Evolutionary conservation across 2,797 vertebrate genomes (phyloP).

Genomic region (Hoplostethus atlanticus): DNA sequence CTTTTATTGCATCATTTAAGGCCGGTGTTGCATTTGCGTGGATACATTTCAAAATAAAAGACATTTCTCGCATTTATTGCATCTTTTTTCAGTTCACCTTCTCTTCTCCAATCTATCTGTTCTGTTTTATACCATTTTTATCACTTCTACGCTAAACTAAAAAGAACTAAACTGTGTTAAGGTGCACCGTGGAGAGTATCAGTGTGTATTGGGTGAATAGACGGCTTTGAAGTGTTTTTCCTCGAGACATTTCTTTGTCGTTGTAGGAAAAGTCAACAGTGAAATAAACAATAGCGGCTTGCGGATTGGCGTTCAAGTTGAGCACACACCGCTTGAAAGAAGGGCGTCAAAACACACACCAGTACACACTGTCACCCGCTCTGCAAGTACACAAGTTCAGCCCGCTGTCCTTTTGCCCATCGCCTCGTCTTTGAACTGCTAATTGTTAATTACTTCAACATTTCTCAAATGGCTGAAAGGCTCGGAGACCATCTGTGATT

Average conservation of each 20-base stretch:
- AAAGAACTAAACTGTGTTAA: background rate
- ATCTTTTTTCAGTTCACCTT: no score
- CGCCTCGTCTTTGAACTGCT: slow-evolving; percentile 64
- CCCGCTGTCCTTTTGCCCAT: slow-evolving; percentile 30
- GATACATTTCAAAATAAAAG: no score
- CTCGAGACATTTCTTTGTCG: background rate
- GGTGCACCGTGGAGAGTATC: background rate
- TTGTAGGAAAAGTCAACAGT: slow-evolving; percentile 31
- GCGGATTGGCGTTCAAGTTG: slow-evolving; percentile 26
- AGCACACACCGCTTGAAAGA: slow-evolving; percentile 39
- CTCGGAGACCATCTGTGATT: slow-evolving; percentile 59
- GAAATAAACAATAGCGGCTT: background rate
- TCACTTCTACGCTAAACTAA: background rate
- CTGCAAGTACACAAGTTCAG: slow-evolving; percentile 31
- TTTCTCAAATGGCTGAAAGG: slow-evolving; percentile 54
- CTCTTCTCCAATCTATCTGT: no score
- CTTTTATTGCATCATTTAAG: no score
- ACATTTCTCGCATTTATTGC: no score
- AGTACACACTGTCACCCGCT: slow-evolving; percentile 22
- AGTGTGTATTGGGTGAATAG: slow-evolving; percentile 19
- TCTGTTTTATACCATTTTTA: no score
- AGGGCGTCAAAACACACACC: slow-evolving; percentile 66
- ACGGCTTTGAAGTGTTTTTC: background rate
- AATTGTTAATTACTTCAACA: slow-evolving; percentile 69
- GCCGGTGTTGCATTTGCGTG: no score